A percentile compares a stretch with the other conserved stretches of the same genome.
Evolutionary conservation across 2,113 vertebrate genomes (phyloP).

Genomic region (Rhadina sibilatrix): DNA sequence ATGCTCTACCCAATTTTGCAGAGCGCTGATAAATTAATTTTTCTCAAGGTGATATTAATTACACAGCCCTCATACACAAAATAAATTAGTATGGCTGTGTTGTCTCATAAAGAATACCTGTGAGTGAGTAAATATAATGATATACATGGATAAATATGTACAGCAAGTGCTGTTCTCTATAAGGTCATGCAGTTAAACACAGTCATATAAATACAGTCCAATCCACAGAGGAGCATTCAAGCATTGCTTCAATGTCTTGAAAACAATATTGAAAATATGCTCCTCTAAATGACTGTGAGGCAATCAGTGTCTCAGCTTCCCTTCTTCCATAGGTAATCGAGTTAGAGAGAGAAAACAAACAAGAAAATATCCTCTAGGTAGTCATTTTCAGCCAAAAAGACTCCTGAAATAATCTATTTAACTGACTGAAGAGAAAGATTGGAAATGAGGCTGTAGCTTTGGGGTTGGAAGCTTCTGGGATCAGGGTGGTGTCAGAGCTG

Average conservation of each 20-base stretch:
- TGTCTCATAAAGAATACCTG: neutral
- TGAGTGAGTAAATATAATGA: neutral
- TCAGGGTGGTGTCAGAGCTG: neutral
- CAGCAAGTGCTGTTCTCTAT: neutral
- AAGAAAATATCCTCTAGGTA: slow-evolving; percentile 46
- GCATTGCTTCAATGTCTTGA: neutral
- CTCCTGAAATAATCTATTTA: slow-evolving; percentile 27
- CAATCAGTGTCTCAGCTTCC: slow-evolving; percentile 37
- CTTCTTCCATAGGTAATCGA: slow-evolving; percentile 29
- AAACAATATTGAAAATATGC: slow-evolving; percentile 15
- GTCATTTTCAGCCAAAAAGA: slow-evolving; percentile 40
- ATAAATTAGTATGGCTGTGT: neutral
- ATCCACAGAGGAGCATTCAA: neutral
- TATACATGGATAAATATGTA: neutral
- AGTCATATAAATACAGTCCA: slow-evolving; percentile 13
- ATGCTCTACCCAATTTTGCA: neutral
- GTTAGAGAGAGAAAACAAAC: slow-evolving; percentile 40
- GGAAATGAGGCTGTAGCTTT: neutral
- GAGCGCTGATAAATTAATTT: neutral
- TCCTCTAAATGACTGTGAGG: slow-evolving; percentile 28
- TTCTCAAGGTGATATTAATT: neutral
- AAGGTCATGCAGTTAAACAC: neutral
- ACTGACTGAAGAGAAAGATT: neutral
- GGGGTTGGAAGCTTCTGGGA: neutral
- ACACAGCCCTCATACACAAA: neutral